Evolutionary conservation across 1,140 invertebrate genomes (phyloP), one percentile per base, ranked within the genome.

Genomic region (Brachionus plicatilis): DNA sequence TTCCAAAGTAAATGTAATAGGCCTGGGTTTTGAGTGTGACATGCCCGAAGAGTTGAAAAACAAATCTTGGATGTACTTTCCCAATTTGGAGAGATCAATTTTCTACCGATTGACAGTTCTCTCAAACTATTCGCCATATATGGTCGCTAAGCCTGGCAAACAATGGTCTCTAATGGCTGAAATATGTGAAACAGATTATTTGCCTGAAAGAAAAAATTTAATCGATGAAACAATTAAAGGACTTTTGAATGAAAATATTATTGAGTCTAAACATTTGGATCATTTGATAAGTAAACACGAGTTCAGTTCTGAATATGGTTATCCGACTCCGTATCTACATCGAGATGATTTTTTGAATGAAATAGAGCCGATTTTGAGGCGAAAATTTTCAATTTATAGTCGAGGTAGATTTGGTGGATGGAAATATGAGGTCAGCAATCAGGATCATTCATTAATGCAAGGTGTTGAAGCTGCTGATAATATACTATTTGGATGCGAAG

Each of bases 81-180:
- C 88, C 56, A 88, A 88, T 17, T 72, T 72, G 70, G 86, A 84
- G 12, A 83, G 85, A 20, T 88, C 88, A 83, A 88, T 88, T 41
- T 88, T 88, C 85, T 88, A 88, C 78, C 86, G 87, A 41, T 87
- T 88, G 20, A 88, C 88, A 6, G 88, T 88, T 76, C 85, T 88
- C 12, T 86, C 85, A 14, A 85, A 78, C 45, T 78, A 78, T 78
- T 78, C 75, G 50, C 75, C 75, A 27, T 78, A 78, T 56, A 50
- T 50, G 43, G 75, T 78, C 12, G 43, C 43, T 12, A 78, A 78
- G 53, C 75, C 75, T 9, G 75, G 75, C 24, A 87, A 88, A 79
- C 88, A 88, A 68, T 88, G 88, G 88, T 88, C 88, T 29, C 86
- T 88, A 6, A 88, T 88, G 88, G 88, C 87, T 80, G 88, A 88